These are phyloP conservation scores for Dendrocincla fuliginosa DNA, from an alignment of 2,797 vertebrate genomes.

Conservation along the genomic window DNA sequence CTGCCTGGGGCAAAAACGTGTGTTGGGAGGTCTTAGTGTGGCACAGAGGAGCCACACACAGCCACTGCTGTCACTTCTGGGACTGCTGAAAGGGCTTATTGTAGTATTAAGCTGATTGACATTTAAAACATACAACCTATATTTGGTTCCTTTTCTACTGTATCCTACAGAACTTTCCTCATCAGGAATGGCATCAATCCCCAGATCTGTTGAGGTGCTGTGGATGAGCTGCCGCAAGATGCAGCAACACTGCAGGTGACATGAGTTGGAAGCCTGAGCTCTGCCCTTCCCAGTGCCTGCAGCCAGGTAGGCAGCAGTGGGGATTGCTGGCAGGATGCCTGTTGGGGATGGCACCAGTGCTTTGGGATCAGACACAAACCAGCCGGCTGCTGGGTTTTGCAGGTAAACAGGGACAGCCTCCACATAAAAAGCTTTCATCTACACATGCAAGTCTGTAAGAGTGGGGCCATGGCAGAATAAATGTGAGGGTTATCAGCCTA, in stretches of 20 bases:
- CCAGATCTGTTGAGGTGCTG: background rate
- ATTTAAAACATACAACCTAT: background rate
- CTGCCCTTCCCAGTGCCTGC: background rate
- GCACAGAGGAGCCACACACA: background rate
- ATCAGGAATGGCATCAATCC: background rate
- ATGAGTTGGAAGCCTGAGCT: background rate
- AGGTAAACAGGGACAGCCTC: background rate
- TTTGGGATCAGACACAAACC: background rate
- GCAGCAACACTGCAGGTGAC: background rate
- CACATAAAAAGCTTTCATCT: background rate
- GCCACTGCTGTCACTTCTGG: background rate
- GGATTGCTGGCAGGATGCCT: background rate
- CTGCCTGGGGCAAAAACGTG: background rate
- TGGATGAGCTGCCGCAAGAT: background rate
- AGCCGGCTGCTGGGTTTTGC: background rate
- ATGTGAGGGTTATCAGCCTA: background rate
- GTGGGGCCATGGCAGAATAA: background rate
- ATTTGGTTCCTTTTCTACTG: background rate
- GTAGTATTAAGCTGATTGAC: background rate
- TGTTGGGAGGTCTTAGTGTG: background rate
- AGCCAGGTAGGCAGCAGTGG: background rate
- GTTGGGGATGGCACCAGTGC: background rate
- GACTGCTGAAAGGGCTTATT: background rate
- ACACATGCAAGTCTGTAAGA: background rate
- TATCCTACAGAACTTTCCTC: background rate